Base-by-base conservation (phyloP, 2,888 invertebrate species). In the Rutpela maculata region DNA sequence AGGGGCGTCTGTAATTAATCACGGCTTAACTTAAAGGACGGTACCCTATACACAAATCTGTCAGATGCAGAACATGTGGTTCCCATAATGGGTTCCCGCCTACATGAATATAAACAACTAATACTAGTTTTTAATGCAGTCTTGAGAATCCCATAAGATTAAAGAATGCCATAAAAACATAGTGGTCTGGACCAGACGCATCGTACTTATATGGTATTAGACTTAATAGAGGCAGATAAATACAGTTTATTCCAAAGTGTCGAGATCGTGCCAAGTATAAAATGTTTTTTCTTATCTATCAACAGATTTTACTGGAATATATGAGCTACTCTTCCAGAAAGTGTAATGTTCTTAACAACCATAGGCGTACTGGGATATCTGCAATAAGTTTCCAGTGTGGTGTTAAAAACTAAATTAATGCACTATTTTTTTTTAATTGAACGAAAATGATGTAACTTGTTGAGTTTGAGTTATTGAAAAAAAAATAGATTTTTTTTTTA, bases 31-130 rank as follows among this genome's bases (percentile, higher is more conserved):
- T 70, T 66, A 77, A 79, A 60, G 71, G 75, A 78, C 66, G 77
- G 76, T 79, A 78, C 78, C 78, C 77, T 62, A 66, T 75, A 71
- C 76, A 85, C 86, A 85, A 86, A 86, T 86, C 85, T 84, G 86
- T 85, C 86, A 84, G 83, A 82, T 80, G 80, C 85, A 86, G 84
- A 85, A 82, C 85, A 84, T 85, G 85, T 84, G 84, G 85, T 86
- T 86, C 86, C 84, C 85, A 82, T 85, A 84, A 84, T 84, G 84
- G 83, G 84, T 85, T 85, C 81, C 80, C 83, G 84, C 84, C 84
- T 79, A 84, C 84, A 80, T 79, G 74, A 75, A 80, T 78, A 80
- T 78, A 80, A 80, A 82, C 80, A 78, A 80, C 82, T 83, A 70
- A 70, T 70, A 81, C 82, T 74, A 82, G 80, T 84, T 83, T 83